A percentile compares a stretch with the other conserved stretches of the same genome.
phyloP scores from a whole-genome alignment of 2,113 vertebrate species.

The Arenaria interpres region DNA sequence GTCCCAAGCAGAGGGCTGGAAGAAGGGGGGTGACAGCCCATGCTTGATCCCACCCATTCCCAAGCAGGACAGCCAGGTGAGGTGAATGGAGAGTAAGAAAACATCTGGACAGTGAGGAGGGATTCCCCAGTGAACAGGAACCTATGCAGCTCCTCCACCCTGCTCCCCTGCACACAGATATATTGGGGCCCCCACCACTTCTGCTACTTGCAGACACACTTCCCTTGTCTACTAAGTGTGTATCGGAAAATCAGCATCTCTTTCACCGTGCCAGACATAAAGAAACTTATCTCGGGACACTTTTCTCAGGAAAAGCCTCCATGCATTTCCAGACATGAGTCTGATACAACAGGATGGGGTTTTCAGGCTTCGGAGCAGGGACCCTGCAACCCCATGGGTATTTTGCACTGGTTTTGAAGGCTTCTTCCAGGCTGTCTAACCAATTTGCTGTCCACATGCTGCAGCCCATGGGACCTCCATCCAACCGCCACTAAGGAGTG shows the following conservation, averaged over 20 bases:
- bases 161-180: not conserved
- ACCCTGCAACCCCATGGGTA: not conserved
- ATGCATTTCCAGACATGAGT: not conserved
- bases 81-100: not conserved
- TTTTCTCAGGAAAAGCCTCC: not conserved
- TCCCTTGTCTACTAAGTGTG: not conserved
- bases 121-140: not conserved
- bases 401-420: not conserved
- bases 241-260: fast-evolving
- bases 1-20: not conserved
- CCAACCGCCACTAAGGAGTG: not conserved
- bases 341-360: not conserved
- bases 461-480: not conserved
- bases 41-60: not conserved
- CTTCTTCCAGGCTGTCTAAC: not conserved
- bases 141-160: fast-evolving
- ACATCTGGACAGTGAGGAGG: not conserved
- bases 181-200: not conserved
- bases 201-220: not conserved
- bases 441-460: not conserved
- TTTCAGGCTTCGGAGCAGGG: not conserved
- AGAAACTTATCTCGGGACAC: not conserved
- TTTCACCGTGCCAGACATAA: not conserved
- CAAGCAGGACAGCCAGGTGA: not conserved
- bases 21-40: not conserved